Evolutionary conservation across 35 echinoderm and acorn worm species (phyloP).

Genomic region (Heliocidaris tuberculata): DNA sequence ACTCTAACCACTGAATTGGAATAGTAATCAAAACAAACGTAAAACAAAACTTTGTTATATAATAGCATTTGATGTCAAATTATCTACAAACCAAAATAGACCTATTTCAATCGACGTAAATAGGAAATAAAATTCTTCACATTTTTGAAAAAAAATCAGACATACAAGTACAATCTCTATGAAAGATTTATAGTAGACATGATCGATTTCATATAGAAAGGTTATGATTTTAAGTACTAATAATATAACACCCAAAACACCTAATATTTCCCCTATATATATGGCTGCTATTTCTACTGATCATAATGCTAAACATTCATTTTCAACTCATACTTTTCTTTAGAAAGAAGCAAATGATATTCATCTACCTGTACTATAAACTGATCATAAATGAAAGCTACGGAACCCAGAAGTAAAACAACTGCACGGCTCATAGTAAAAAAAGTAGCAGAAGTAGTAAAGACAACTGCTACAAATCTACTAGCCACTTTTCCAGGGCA

Average conservation of each 20-base stretch:
- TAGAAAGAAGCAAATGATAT: not conserved
- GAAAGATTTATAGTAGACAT: too few species aligned
- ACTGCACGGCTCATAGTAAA: too few species aligned
- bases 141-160: not conserved
- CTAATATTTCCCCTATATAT: not conserved
- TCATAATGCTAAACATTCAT: not conserved
- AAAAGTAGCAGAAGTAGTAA: not conserved
- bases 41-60: not conserved
- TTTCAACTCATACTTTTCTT: not conserved
- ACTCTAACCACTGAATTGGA: not conserved
- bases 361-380: not conserved
- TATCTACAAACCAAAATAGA: not conserved
- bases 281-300: not conserved
- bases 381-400: not conserved
- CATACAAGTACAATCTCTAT: not conserved
- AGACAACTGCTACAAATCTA: not conserved
- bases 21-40: not conserved
- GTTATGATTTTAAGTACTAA: not conserved
- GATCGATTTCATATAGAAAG: not conserved
- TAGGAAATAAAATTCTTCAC: not conserved
- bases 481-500: not conserved
- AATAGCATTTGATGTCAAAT: slow-evolving; percentile 6
- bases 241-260: not conserved
- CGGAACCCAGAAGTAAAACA: not conserved
- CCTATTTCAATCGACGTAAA: not conserved